These are phyloP conservation scores for Athene noctua DNA, from an alignment of 2,113 vertebrate species.

Conservation along the genomic window DNA sequence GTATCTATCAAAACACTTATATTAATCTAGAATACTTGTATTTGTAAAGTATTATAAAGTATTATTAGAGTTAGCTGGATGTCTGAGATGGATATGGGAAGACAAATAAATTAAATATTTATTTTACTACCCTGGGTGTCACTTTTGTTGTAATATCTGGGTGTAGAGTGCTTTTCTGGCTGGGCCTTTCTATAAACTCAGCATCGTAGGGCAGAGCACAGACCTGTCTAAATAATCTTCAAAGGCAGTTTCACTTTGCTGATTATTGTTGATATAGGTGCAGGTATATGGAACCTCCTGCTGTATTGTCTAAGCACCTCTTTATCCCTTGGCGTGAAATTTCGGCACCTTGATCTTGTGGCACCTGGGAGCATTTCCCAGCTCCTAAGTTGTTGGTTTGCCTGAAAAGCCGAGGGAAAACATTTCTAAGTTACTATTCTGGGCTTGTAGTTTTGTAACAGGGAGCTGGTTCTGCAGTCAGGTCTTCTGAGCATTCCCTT, in stretches of 20 bases:
- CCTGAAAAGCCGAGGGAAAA: background rate
- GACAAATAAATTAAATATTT: conserved; percentile 46
- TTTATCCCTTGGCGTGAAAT: background rate
- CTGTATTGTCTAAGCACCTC: background rate
- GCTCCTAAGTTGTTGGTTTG: background rate
- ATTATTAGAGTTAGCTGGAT: conserved; percentile 39
- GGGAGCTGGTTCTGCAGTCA: background rate
- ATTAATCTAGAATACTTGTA: background rate
- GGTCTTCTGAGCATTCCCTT: background rate
- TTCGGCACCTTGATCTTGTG: background rate
- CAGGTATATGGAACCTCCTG: background rate
- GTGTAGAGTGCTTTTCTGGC: conserved; percentile 48
- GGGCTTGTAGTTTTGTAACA: background rate
- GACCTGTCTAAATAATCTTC: conserved; percentile 21
- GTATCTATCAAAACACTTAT: conserved; percentile 25
- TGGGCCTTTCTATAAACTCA: conserved; percentile 19
- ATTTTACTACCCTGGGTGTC: conserved; percentile 32
- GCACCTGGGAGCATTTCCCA: background rate
- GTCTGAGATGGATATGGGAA: conserved; percentile 29
- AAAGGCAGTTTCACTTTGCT: conserved; percentile 15
- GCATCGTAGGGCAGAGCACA: background rate
- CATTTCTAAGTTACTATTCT: background rate
- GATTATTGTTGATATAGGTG: background rate
- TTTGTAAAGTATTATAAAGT: conserved; percentile 20
- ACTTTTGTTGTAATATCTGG: conserved; percentile 51